Percentiles rank a stretch among this genome's conserved stretches.
Evolutionary conservation across 2,797 vertebrate genomes (phyloP).

Genomic region (Enteromius thamalakanensis): DNA sequence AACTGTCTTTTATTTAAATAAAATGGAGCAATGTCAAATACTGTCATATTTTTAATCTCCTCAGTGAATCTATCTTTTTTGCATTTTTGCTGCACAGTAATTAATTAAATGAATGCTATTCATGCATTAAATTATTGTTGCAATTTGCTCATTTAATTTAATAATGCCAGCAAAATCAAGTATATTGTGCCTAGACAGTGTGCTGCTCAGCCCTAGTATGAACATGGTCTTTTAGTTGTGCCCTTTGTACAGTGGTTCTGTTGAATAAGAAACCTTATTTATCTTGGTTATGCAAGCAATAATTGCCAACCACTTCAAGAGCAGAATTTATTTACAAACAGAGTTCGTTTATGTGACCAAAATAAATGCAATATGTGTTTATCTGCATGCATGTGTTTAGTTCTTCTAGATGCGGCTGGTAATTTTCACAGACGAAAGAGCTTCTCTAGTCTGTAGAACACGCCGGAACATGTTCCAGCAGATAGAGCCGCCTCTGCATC

Average conservation of each 20-base stretch:
- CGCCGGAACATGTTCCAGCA: slow-evolving; percentile 39
- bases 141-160: not conserved
- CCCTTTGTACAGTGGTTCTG: not conserved
- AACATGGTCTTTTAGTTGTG: not conserved
- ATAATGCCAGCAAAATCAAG: not conserved
- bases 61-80: not conserved
- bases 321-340: slow-evolving; percentile 3
- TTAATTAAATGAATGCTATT: not conserved
- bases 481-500: slow-evolving; percentile 30
- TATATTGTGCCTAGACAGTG: not conserved
- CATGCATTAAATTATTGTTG: not conserved
- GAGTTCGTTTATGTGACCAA: not conserved
- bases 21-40: not conserved
- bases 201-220: not conserved
- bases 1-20: not conserved
- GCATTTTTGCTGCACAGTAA: not conserved
- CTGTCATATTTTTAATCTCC: not conserved
- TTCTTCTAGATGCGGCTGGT: slow-evolving; percentile 26
- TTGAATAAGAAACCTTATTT: not conserved
- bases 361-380: slow-evolving; percentile 3
- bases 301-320: slow-evolving; percentile 9
- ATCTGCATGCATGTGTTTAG: slow-evolving; percentile 38
- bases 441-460: slow-evolving; percentile 36
- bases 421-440: slow-evolving; percentile 53
- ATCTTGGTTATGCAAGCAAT: slow-evolving; percentile 6